phyloP scores from a whole-genome alignment of 2,797 vertebrate species.

The Hemibagrus guttatus region DNA sequence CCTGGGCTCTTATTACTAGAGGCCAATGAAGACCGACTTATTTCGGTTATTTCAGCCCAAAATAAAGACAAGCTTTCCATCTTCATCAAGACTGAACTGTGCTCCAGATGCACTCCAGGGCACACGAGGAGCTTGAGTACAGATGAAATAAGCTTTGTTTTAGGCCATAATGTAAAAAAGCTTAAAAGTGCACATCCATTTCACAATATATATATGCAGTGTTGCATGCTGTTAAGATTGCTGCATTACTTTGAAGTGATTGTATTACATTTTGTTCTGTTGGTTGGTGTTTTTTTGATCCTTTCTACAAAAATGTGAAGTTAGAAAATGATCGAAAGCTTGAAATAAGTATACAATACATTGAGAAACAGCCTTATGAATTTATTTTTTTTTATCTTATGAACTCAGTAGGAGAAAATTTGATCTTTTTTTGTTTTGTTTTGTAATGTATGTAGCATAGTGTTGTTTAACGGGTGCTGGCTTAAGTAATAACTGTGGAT shows the following conservation, averaged over 20 bases:
- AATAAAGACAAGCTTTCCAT: slow-evolving; percentile 21
- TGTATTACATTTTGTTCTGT: neutral
- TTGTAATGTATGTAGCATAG: neutral
- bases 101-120: slow-evolving; percentile 1
- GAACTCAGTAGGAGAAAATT: neutral
- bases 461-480: no score
- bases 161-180: neutral
- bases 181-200: neutral
- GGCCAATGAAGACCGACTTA: neutral
- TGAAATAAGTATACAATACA: neutral
- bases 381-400: neutral
- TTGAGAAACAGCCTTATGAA: neutral
- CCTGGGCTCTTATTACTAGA: slow-evolving; percentile 26
- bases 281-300: neutral
- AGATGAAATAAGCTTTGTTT: neutral
- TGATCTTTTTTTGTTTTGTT: neutral
- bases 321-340: neutral
- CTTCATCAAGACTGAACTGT: slow-evolving; percentile 13
- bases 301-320: neutral
- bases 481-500: neutral
- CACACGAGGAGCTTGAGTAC: neutral
- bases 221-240: neutral
- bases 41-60: neutral
- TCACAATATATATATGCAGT: neutral
- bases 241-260: neutral